These are phyloP conservation scores for Myanophis thanlyinensis DNA, from an alignment of 2,113 vertebrate genomes.

Conservation along the genomic window DNA sequence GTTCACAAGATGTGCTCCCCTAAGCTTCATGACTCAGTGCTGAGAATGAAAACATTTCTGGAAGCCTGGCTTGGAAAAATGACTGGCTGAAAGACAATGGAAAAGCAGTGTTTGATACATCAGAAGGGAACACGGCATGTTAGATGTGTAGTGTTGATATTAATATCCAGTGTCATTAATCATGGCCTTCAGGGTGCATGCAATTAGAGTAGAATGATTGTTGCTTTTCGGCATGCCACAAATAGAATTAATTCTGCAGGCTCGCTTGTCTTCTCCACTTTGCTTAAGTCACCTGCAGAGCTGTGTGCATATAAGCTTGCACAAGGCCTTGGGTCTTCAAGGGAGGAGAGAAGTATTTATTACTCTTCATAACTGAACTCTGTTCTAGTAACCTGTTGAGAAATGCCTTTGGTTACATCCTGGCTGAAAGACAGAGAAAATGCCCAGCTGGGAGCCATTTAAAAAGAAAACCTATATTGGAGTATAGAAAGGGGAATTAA, in stretches of 20 bases:
- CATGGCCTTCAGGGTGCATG: neutral
- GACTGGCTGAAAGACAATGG: neutral
- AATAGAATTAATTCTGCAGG: neutral
- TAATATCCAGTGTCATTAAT: neutral
- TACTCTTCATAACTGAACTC: slow-evolving; percentile 16
- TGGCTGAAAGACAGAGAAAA: slow-evolving; percentile 18
- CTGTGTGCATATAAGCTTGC: neutral
- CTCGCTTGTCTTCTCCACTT: neutral
- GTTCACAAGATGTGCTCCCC: neutral
- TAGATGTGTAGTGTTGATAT: neutral
- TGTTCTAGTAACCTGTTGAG: slow-evolving; percentile 6
- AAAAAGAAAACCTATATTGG: slow-evolving; percentile 23
- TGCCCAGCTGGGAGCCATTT: slow-evolving; percentile 28
- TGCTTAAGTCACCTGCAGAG: neutral
- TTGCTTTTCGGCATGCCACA: neutral
- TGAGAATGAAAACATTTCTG: neutral
- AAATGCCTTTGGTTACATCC: slow-evolving; percentile 12
- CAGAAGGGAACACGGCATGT: neutral
- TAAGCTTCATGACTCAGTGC: neutral
- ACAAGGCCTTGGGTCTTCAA: neutral
- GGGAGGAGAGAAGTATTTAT: slow-evolving; percentile 11
- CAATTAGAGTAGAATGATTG: neutral
- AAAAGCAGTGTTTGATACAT: neutral
- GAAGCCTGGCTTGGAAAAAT: neutral
- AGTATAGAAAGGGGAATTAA: slow-evolving; percentile 23